Conservation (phyloP, 1,140 invertebrate species). For the Holotrichia oblita region DNA sequence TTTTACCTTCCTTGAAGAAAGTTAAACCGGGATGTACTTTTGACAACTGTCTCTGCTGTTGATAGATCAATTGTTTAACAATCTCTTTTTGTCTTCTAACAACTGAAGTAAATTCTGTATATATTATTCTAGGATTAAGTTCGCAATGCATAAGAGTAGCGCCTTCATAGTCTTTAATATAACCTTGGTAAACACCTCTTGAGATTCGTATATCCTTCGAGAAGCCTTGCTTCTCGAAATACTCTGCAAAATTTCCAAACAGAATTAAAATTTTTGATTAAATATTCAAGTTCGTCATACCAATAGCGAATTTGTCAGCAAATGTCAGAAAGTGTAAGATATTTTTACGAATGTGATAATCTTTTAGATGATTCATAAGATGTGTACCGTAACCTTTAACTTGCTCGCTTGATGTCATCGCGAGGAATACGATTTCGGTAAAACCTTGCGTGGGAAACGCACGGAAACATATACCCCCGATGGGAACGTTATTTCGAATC, state of each 20-base stretch:
- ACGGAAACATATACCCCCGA: slow-evolving; percentile 98
- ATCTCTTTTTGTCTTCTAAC: slow-evolving; percentile 95
- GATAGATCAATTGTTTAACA: slow-evolving; percentile 88
- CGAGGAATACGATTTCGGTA: slow-evolving; percentile 99
- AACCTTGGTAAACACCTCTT: slow-evolving; percentile 78
- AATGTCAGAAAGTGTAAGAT: slow-evolving; percentile 96
- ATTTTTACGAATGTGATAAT: slow-evolving; percentile 94
- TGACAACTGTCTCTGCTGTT: slow-evolving; percentile 82
- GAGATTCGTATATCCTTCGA: slow-evolving; percentile 94
- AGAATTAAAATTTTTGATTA: not conserved
- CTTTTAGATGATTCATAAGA: slow-evolving; percentile 99
- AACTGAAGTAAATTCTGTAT: slow-evolving; percentile 92
- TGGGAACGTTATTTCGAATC: slow-evolving; percentile 91
- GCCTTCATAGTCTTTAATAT: slow-evolving; percentile 98
- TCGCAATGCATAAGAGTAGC: slow-evolving; percentile 99
- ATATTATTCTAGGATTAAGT: slow-evolving; percentile 90
- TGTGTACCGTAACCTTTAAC: slow-evolving; percentile 99
- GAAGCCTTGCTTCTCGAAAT: slow-evolving; percentile 99
- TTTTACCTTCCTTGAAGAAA: slow-evolving; percentile 86
- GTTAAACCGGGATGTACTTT: slow-evolving; percentile 89
- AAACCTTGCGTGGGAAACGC: slow-evolving; percentile 95
- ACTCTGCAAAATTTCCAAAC: slow-evolving; percentile 67
- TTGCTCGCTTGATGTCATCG: slow-evolving; percentile 95
- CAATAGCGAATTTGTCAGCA: slow-evolving; percentile 97
- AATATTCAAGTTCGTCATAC: slow-evolving; percentile 56